Base-by-base conservation (phyloP, 2,113 vertebrate species). In the Bubo blakistoni region DNA sequence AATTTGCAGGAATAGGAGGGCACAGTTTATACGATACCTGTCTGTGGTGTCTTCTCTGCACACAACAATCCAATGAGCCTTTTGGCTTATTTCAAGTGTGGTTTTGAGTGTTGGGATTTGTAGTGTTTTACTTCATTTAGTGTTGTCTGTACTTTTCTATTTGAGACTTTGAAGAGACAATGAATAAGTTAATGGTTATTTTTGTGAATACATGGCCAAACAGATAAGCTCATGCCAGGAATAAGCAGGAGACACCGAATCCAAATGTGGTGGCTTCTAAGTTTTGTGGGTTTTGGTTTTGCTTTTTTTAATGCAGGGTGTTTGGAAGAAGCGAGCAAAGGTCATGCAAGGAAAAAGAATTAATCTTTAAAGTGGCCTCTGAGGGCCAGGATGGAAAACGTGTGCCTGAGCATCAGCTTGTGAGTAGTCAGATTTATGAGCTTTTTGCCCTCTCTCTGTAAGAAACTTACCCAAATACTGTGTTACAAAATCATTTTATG, bases 281-380 rank as follows among this genome's bases (percentile, higher is more conserved):
- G 26, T 61, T 76, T 13, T 54, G 61, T 13, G 16, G 14, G 11
- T 40, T 29, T 29, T 34, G 10, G 9, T 42, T 10, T 11, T 24
- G 10, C 4, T 47, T 90, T 80, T 29, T 79, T 72, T 34, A 51
- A 95, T 85, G 29, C 88, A 99, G 98, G 98, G 98, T 51, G 2
- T 93, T 16, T 98, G 97, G 98, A 96, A 38, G 24, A 4, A 98
- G 4, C 79, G 86, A 91, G 97, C 86, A 26, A 97, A 98, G 5
- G 94, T 98, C 49, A 96, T 98, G 51, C 97, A 98, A 94, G 98
- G 98, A 87, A 88, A 98, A 71, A 98, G 96, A 94, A 88, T 49
- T 36, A 92, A 59, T 69, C 88, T 98, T 61, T 97, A 86, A 97
- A 85, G 20, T 18, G 13, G 16, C 24, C 7, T 44, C 42, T 18